These are phyloP conservation scores for Raja brachyura DNA, from an alignment of 2,113 vertebrate genomes.

Conservation along the genomic window DNA sequence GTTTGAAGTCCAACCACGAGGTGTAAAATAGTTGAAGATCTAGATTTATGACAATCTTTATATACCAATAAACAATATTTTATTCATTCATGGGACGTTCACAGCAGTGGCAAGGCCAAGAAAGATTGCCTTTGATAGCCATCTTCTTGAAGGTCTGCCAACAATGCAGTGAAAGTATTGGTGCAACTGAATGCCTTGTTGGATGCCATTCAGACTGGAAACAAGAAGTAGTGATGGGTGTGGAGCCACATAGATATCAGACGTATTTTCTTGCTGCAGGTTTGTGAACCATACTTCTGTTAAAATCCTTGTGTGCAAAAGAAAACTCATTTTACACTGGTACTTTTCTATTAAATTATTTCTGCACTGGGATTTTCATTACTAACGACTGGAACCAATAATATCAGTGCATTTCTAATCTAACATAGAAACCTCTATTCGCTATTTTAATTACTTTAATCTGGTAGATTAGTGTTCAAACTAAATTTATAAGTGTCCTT, in stretches of 20 bases:
- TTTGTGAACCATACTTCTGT: not conserved
- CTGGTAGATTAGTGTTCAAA: not conserved
- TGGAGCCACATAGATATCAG: too few relatives aligned
- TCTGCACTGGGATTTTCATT: not conserved
- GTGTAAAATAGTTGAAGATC: not conserved
- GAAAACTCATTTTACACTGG: not conserved
- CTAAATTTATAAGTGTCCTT: not conserved
- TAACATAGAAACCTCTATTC: not conserved
- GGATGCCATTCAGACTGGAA: too few relatives aligned
- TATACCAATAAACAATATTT: not conserved
- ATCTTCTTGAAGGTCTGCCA: too few relatives aligned
- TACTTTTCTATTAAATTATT: not conserved
- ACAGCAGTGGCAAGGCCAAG: too few relatives aligned
- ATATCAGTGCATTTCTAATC: not conserved
- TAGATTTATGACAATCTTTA: not conserved
- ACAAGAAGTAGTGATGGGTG: too few relatives aligned
- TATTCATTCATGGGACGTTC: too few relatives aligned
- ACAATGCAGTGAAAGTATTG: too few relatives aligned
- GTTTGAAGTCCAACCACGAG: not conserved
- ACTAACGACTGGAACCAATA: not conserved
- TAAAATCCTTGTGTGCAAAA: not conserved
- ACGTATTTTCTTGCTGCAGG: too few relatives aligned
- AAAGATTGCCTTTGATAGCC: too few relatives aligned
- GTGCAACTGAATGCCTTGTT: too few relatives aligned
- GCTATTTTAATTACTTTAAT: not conserved